Conservation (phyloP, 2,888 invertebrate genomes). For the Vanessa cardui region DNA sequence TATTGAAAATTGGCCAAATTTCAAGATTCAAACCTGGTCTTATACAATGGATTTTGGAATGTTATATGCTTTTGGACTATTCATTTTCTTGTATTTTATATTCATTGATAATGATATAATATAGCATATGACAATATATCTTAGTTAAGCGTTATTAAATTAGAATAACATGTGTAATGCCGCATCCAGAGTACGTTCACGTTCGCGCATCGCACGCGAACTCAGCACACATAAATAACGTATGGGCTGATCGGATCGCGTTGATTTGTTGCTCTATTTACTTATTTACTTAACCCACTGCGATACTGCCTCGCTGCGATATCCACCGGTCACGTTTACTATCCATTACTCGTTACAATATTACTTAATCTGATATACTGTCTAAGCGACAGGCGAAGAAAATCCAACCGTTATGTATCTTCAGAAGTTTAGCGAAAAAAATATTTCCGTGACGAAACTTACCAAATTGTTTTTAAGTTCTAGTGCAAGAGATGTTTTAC, state of each 20-base stretch:
- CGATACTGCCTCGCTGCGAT: constrained; percentile 27
- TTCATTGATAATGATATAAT: too few species aligned
- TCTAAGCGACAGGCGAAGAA: not conserved
- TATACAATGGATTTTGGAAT: too few species aligned
- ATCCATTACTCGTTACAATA: constrained; percentile 33
- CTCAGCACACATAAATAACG: constrained; percentile 75
- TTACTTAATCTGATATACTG: constrained; percentile 20
- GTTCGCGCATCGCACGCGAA: constrained; percentile 46
- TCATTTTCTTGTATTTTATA: too few species aligned
- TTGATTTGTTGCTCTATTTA: constrained; percentile 78
- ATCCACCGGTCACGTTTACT: constrained; percentile 38
- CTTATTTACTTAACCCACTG: constrained; percentile 62
- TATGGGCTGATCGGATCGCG: constrained; percentile 74
- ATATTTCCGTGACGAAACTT: not conserved
- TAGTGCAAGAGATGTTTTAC: too few species aligned
- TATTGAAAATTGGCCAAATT: too few species aligned
- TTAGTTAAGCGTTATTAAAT: not conserved
- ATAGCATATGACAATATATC: too few species aligned
- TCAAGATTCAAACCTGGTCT: too few species aligned
- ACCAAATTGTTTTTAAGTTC: too few species aligned
- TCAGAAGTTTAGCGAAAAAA: not conserved
- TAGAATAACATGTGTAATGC: too few species aligned
- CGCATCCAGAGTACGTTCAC: constrained; percentile 24
- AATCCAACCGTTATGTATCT: not conserved
- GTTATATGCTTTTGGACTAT: too few species aligned